Conservation (phyloP, 2,888 invertebrate genomes). For the Pinctada fucata region DNA sequence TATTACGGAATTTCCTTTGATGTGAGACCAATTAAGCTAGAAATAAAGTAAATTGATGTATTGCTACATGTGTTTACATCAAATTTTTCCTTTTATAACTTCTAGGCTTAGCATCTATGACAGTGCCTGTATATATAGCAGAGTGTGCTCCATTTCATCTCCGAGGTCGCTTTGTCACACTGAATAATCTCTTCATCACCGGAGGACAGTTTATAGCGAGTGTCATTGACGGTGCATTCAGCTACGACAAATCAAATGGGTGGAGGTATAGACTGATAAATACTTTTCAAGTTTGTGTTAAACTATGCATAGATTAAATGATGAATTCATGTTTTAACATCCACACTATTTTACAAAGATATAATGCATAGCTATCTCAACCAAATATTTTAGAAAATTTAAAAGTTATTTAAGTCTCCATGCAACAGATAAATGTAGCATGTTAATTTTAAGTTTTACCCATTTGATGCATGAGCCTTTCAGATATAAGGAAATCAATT, state of each 20-base stretch:
- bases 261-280: slow-evolving; percentile 77
- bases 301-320: background rate
- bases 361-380: background rate
- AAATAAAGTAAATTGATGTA: background rate
- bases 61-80: background rate
- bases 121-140: slow-evolving; percentile 80
- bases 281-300: background rate
- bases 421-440: no score
- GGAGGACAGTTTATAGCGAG: slow-evolving; percentile 80
- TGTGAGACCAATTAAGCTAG: no score
- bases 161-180: slow-evolving; percentile 79
- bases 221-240: slow-evolving; percentile 78
- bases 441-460: no score
- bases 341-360: background rate
- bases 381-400: background rate
- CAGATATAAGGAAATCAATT: no score
- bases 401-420: no score
- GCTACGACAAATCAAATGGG: slow-evolving; percentile 77
- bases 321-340: background rate
- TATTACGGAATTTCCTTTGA: slow-evolving; percentile 21
- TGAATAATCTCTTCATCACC: slow-evolving; percentile 79
- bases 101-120: slow-evolving; percentile 79
- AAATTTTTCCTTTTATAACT: slow-evolving; percentile 19
- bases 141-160: slow-evolving; percentile 79
- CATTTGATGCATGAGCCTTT: no score